A percentile compares a stretch with the other conserved stretches of the same genome.
Conservation (phyloP, 2,888 invertebrate species). For the Lasioglossum oenotherae region DNA sequence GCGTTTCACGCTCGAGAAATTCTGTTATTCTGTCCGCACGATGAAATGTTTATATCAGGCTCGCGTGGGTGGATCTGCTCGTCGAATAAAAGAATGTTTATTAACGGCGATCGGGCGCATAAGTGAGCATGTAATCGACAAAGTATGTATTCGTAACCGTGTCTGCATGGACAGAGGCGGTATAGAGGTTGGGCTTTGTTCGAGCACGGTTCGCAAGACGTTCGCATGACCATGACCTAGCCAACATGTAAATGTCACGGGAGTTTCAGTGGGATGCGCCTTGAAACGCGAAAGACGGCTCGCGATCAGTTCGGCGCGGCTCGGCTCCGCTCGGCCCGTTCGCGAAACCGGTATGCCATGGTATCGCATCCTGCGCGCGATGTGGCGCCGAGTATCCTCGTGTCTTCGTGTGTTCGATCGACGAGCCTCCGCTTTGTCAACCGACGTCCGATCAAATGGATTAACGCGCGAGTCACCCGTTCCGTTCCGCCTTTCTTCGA, state of each 20-base stretch:
- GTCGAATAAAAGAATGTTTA: not conserved
- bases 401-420: not conserved
- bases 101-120: not conserved
- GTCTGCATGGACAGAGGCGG: not conserved
- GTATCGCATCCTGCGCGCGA: slow-evolving; percentile 5
- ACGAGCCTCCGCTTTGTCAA: slow-evolving; percentile 7
- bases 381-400: not conserved
- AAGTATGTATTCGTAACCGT: not conserved
- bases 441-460: slow-evolving; percentile 9
- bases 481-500: not conserved
- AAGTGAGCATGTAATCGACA: not conserved
- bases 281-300: slow-evolving; percentile 38
- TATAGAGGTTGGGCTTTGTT: slow-evolving; percentile 13
- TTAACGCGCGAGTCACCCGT: slow-evolving; percentile 3
- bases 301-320: not conserved
- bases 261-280: slow-evolving; percentile 48
- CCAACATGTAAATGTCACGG: slow-evolving; percentile 74
- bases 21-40: not conserved
- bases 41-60: not conserved
- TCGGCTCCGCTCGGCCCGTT: not conserved
- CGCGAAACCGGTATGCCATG: slow-evolving; percentile 45
- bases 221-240: slow-evolving; percentile 74
- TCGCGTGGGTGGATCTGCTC: not conserved
- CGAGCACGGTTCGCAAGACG: slow-evolving; percentile 27
- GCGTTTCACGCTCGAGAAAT: not conserved